Evolutionary conservation across 2,113 vertebrate genomes (phyloP).

Genomic region (Notarius lentiginosus): DNA sequence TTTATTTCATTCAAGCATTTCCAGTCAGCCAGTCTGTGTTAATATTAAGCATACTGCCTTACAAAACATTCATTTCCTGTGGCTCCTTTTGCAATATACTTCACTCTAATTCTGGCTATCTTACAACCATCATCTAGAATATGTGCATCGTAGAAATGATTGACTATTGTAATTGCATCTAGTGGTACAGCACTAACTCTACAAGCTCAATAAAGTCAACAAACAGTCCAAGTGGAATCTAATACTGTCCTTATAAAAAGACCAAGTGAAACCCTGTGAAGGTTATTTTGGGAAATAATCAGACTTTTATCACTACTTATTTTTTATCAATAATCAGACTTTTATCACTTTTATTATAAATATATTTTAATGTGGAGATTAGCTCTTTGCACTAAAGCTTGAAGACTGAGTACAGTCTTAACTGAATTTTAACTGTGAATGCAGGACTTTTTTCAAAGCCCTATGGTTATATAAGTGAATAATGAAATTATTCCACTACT

Average conservation of each 20-base stretch:
- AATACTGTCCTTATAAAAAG: background rate
- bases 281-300: background rate
- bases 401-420: background rate
- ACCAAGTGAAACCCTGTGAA: background rate
- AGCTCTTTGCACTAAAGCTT: background rate
- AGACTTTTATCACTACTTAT: background rate
- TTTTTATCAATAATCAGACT: background rate
- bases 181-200: background rate
- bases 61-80: background rate
- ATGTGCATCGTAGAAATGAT: background rate
- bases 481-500: background rate
- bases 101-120: background rate
- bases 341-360: background rate
- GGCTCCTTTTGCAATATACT: background rate
- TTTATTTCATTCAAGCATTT: background rate
- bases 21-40: background rate
- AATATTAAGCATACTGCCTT: slow-evolving; percentile 3
- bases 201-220: background rate
- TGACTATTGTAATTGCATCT: background rate
- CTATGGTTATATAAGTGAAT: background rate
- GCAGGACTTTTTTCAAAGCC: background rate
- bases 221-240: background rate
- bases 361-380: background rate
- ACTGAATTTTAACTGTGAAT: slow-evolving; percentile 1
- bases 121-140: background rate